A percentile compares a stretch with the other conserved stretches of the same genome.
Conservation (phyloP, 2,888 invertebrate genomes). For the Trisateles emortualis region DNA sequence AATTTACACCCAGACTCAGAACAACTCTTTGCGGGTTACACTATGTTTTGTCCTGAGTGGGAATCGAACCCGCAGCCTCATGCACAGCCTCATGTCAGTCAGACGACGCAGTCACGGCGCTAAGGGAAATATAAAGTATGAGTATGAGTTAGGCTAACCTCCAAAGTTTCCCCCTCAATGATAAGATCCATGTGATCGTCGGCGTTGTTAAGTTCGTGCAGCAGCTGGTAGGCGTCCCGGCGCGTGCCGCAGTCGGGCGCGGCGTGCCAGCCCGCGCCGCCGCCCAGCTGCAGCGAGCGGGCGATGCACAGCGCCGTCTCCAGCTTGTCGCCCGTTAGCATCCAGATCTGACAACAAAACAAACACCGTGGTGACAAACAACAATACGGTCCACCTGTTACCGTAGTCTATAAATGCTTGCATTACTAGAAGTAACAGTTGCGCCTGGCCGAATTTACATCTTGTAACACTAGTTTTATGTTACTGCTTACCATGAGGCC, state of each 20-base stretch:
- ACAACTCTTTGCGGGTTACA: no score
- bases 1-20: no score
- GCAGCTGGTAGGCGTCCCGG: slow-evolving; percentile 65
- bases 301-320: slow-evolving; percentile 99
- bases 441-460: no score
- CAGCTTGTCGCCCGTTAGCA: slow-evolving; percentile 97
- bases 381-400: no score
- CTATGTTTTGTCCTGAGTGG: no score
- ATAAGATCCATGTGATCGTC: slow-evolving; percentile 67
- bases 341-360: slow-evolving; percentile 98
- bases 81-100: neutral
- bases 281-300: slow-evolving; percentile 95
- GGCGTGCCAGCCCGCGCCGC: slow-evolving; percentile 59
- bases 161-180: slow-evolving; percentile 80
- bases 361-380: no score
- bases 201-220: slow-evolving; percentile 54
- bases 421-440: no score
- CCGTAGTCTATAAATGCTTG: no score
- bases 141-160: slow-evolving; percentile 53
- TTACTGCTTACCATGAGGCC: no score
- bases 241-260: slow-evolving; percentile 62
- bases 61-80: no score
- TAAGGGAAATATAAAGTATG: neutral
- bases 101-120: no score
- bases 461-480: no score